A percentile compares a stretch with the other conserved stretches of the same genome.
Evolutionary conservation across 1,140 invertebrate genomes (phyloP).

Genomic region (Dryas iulia): DNA sequence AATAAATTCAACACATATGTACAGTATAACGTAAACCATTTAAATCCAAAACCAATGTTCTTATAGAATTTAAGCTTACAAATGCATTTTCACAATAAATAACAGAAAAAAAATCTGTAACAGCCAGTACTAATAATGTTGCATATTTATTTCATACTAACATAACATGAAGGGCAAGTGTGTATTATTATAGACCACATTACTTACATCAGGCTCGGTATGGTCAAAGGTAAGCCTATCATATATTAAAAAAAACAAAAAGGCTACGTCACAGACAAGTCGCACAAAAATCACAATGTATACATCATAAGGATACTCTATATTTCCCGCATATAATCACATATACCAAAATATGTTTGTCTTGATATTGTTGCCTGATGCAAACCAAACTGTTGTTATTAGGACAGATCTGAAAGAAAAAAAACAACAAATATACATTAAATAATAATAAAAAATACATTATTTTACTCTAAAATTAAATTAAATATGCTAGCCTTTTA

Average conservation of each 20-base stretch:
- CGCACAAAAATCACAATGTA: slow-evolving; percentile 63
- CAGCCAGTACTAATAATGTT: not conserved
- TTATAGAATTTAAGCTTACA: too few species aligned
- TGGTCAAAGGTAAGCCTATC: too few species aligned
- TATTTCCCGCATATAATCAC: slow-evolving; percentile 69
- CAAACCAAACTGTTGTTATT: slow-evolving; percentile 53
- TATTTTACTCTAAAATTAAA: too few species aligned
- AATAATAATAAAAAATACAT: too few species aligned
- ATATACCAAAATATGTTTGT: slow-evolving; percentile 80
- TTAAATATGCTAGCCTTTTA: too few species aligned
- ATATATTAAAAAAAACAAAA: too few species aligned
- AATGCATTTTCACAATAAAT: not conserved
- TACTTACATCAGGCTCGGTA: too few species aligned
- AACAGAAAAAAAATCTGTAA: not conserved
- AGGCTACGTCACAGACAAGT: slow-evolving; percentile 52
- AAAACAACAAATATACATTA: not conserved
- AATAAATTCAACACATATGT: not conserved
- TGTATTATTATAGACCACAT: too few species aligned
- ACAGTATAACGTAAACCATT: not conserved
- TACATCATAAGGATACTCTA: slow-evolving; percentile 63
- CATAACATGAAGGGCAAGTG: too few species aligned
- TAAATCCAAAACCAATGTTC: not conserved
- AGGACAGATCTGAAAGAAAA: slow-evolving; percentile 73
- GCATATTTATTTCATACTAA: too few species aligned
- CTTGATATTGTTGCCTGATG: slow-evolving; percentile 71